Evolutionary conservation across 2,888 invertebrate genomes (phyloP).

Genomic region (Chrysotoxum bicinctum): DNA sequence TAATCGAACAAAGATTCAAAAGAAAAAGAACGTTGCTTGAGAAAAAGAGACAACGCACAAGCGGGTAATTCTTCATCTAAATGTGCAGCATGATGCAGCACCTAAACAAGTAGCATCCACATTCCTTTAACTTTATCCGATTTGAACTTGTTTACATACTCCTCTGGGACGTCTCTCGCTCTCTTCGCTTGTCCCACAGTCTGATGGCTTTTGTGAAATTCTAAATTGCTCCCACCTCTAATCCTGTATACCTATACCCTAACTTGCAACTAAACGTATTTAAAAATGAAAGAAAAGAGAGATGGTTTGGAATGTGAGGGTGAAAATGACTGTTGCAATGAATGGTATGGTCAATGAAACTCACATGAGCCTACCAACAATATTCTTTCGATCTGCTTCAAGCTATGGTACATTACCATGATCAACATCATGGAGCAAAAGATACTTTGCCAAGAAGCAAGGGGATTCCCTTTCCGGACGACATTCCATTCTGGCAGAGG

Average conservation of each 20-base stretch:
- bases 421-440: constrained; percentile 3
- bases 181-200: neutral
- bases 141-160: constrained; percentile 58
- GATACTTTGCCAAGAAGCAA: constrained; percentile 30
- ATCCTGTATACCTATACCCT: constrained; percentile 9
- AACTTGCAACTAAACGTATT: constrained; percentile 15
- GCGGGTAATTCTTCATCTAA: constrained; percentile 50
- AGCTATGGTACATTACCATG: constrained; percentile 65
- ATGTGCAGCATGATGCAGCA: constrained; percentile 59
- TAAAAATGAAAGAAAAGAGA: neutral
- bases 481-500: constrained; percentile 63
- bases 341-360: constrained; percentile 52
- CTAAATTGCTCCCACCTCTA: constrained; percentile 43
- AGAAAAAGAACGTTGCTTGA: constrained; percentile 1
- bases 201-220: constrained; percentile 11
- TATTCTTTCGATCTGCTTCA: constrained; percentile 16
- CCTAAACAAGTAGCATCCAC: constrained; percentile 60
- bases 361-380: constrained; percentile 4
- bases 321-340: constrained; percentile 41
- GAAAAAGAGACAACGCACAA: constrained; percentile 16
- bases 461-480: constrained; percentile 68
- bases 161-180: constrained; percentile 5
- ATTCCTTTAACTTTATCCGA: constrained; percentile 63
- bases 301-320: constrained; percentile 38
- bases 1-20: constrained; percentile 25